Base-by-base conservation (phyloP, 2,888 invertebrate species). In the Auanema freiburgensis region DNA sequence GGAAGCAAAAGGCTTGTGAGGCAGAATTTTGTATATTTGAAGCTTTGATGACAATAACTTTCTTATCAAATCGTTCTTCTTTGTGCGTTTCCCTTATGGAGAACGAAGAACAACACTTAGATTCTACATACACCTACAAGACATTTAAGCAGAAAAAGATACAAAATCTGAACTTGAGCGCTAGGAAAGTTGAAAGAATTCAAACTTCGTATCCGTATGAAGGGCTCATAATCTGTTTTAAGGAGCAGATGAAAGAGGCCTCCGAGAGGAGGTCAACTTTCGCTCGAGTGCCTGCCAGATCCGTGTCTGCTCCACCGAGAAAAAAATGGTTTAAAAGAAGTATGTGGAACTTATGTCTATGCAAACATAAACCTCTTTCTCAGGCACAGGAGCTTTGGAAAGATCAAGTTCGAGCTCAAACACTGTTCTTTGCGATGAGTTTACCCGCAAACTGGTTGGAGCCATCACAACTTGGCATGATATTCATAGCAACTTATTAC, bases 381-480 rank as follows among this genome's bases (percentile, higher is more conserved):
- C 33, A 23, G 21, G 21, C 21, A n/a, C 21, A 6, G 23, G 18
- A 5, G n/a, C 21, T 23, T 24, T 52, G 33, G 55, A 55, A n/a
- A n/a, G 42, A 23, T 16, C 33, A 14, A 14, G 49, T 16, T 56
- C 56, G n/a, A 14, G 46, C 6, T 53, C 58, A 5, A 25, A 42
- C n/a, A 42, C 55, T 16, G 49, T 59, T 40, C 43, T 64, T 10
- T 74, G 74, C 57, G 74, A 74, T 46, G 67, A 72, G 46, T 66
- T 74, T 59, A 74, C 74, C 4, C 64, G 66, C 52, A 71, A 71
- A 42, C 65, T 82, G 24, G 77, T 82, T 8, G 77, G 78, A 23
- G 82, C 82, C 8, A 82, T 82, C 43, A 79, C 82, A n/a, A 72
- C 76, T 42, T 82, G 82, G 82, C 82, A 82, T 63, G 81, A 82